Conservation (phyloP, 2,113 vertebrate species). For the Solea solea region DNA sequence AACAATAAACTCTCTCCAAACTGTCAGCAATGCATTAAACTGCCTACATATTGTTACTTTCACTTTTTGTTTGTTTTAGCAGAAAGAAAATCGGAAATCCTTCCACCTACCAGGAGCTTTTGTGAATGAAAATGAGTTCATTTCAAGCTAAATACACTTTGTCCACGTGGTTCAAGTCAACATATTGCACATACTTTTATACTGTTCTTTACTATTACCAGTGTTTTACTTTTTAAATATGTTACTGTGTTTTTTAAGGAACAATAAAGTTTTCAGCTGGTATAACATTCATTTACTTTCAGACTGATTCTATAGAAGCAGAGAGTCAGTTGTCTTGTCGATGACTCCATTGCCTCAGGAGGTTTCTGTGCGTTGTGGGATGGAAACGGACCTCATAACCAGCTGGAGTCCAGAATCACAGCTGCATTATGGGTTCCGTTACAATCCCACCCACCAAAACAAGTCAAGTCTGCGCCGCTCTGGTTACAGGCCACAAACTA, state of each 20-base stretch:
- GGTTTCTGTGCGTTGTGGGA: conserved; percentile 69
- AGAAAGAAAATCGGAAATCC: conserved; percentile 11
- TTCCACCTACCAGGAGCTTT: neutral
- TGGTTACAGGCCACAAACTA: neutral
- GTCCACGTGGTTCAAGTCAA: conserved; percentile 2
- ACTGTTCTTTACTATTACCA: neutral
- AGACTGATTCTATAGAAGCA: neutral
- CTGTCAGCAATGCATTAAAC: neutral
- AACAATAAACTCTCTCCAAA: neutral
- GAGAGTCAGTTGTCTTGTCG: neutral
- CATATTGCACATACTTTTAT: conserved; percentile 27
- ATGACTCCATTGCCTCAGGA: neutral
- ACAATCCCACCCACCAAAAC: conserved; percentile 76
- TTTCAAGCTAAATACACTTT: neutral
- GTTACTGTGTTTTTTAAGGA: neutral
- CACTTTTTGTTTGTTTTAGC: conserved; percentile 11
- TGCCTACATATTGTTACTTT: conserved; percentile 13
- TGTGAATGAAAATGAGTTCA: neutral
- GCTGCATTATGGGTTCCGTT: conserved; percentile 90
- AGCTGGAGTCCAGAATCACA: conserved; percentile 78
- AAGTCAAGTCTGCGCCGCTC: neutral
- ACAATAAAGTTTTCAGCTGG: conserved; percentile 35
- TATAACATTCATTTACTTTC: neutral
- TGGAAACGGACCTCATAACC: conserved; percentile 82
- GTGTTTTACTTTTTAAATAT: conserved; percentile 7